phyloP scores from a whole-genome alignment of 1,140 invertebrate species.

The Octopus sinensis region DNA sequence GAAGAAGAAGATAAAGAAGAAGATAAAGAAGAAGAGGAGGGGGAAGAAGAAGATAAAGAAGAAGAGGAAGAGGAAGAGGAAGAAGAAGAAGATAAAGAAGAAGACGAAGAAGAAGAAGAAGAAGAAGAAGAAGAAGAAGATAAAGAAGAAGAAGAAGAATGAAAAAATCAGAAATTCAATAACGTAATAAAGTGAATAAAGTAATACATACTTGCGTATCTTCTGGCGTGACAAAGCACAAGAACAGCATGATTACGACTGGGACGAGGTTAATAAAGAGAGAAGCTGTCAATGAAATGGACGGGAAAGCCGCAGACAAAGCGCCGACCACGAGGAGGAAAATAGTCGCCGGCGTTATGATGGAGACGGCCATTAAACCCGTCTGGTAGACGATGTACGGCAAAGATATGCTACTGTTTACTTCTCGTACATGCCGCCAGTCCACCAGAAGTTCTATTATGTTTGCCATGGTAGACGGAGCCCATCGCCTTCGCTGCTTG shows the following conservation, averaged over 20 bases:
- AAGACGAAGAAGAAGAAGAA: not conserved
- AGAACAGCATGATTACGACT: conserved; percentile 58
- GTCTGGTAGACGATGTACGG: conserved; percentile 49
- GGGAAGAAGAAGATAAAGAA: not conserved
- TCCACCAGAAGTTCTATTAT: conserved; percentile 63
- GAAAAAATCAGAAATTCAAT: not conserved
- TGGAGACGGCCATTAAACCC: conserved; percentile 59
- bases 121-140: not conserved
- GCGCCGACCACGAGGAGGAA: conserved; percentile 67
- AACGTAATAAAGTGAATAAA: not conserved
- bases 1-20: too few species aligned
- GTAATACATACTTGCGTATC: conserved; percentile 56
- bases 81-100: not conserved
- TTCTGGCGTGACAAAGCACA: conserved; percentile 58
- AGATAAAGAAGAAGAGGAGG: too few species aligned
- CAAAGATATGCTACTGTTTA: conserved; percentile 40
- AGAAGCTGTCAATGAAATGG: conserved; percentile 57
- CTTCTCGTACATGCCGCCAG: conserved; percentile 48
- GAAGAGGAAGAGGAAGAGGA: not conserved
- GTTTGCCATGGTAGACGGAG: conserved; percentile 69
- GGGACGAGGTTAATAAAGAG: conserved; percentile 61
- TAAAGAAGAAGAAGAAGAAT: not conserved
- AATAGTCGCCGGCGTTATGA: conserved; percentile 67
- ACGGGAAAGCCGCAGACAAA: conserved; percentile 58
- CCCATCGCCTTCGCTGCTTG: conserved; percentile 67